phyloP scores from a whole-genome alignment of 2,113 vertebrate genomes.

The Colistium nudipinnis region DNA sequence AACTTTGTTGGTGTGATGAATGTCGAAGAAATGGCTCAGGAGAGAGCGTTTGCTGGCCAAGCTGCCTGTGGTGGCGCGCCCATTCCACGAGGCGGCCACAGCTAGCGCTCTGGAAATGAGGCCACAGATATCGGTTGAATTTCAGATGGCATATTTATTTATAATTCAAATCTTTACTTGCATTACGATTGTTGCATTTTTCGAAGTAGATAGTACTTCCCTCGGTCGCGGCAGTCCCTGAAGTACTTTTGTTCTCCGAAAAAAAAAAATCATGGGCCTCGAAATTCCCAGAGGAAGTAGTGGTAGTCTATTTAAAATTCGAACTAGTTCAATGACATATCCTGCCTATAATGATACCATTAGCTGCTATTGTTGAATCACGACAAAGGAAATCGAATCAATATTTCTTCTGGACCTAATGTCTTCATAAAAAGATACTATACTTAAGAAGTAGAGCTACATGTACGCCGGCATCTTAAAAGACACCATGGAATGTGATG shows the following conservation, averaged over 20 bases:
- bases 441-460: slow-evolving; percentile 19
- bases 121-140: slow-evolving; percentile 63
- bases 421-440: slow-evolving; percentile 28
- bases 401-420: slow-evolving; percentile 9
- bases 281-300: slow-evolving; percentile 17
- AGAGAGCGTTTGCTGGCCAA: slow-evolving; percentile 74
- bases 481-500: slow-evolving; percentile 42
- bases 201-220: slow-evolving; percentile 35
- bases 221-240: slow-evolving; percentile 53
- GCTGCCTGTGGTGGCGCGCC: slow-evolving; percentile 67
- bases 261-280: slow-evolving; percentile 9
- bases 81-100: slow-evolving; percentile 55
- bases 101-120: slow-evolving; percentile 64
- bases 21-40: slow-evolving; percentile 66
- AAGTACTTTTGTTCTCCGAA: slow-evolving; percentile 18
- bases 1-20: slow-evolving; percentile 69
- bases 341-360: slow-evolving; percentile 18
- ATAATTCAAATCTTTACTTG: slow-evolving; percentile 24
- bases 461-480: slow-evolving; percentile 25
- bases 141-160: slow-evolving; percentile 49
- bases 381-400: slow-evolving; percentile 19
- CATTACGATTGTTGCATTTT: slow-evolving; percentile 57
- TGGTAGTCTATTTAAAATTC: slow-evolving; percentile 13
- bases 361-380: no score
- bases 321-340: slow-evolving; percentile 12